These are phyloP conservation scores for Mizuhopecten yessoensis DNA, from an alignment of 1,140 invertebrate species.

Conservation along the genomic window DNA sequence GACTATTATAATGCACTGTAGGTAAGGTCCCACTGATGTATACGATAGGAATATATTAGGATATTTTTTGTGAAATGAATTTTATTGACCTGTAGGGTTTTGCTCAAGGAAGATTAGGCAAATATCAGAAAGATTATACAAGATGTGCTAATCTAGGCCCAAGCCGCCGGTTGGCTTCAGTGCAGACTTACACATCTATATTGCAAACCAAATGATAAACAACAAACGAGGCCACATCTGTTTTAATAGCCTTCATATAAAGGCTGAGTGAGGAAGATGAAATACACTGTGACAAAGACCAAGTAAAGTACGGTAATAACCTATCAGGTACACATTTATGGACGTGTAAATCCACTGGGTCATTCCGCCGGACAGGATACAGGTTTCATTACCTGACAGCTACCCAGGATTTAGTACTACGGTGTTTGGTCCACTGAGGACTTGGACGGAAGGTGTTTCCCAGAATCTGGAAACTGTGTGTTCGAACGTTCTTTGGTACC, in stretches of 20 bases:
- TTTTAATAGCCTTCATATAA: background rate
- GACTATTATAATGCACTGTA: background rate
- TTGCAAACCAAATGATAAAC: background rate
- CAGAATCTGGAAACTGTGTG: background rate
- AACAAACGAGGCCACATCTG: background rate
- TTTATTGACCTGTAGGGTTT: background rate
- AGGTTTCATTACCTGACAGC: background rate
- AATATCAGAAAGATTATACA: background rate
- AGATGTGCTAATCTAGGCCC: background rate
- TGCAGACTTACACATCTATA: background rate
- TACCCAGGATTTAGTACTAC: too few species aligned
- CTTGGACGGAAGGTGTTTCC: background rate
- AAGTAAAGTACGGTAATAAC: background rate
- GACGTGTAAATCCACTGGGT: background rate
- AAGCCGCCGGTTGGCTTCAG: background rate
- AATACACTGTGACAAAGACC: background rate
- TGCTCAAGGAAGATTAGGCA: background rate
- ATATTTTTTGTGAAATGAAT: background rate
- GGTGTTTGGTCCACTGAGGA: too few species aligned
- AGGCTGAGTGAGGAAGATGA: background rate
- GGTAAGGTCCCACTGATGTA: background rate
- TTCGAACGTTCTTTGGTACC: background rate
- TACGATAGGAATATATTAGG: background rate
- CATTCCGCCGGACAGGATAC: background rate
- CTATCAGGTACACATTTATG: background rate